Base-by-base conservation (phyloP, 2,888 invertebrate species). In the Plebejus anna region DNA sequence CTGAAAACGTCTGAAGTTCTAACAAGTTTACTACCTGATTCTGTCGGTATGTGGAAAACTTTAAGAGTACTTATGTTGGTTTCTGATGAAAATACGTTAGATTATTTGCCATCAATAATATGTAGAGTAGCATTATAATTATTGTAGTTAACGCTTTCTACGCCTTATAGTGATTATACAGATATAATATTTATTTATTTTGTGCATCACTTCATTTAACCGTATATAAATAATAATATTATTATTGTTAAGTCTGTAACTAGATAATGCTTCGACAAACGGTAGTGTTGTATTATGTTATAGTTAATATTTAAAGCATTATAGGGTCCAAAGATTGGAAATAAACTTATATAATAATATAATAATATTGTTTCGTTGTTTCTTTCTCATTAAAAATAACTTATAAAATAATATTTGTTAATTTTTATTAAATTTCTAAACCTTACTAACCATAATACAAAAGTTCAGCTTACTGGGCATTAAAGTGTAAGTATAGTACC, bases 251-350 rank as follows among this genome's bases (percentile, higher is more conserved):
- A 85, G 84, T 83, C 81, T 84, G 85, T 83, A 88, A 82, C 86
- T 87, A 89, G 88, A 81, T 87, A 84, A 82, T 82, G 79, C 85
- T 88, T 86, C 82, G 9, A 82, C 83, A 83, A 87, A 87, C 87
- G 85, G 89, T 90, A 87, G 94, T 95, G 94, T 95, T 91, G 91
- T 91, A 91, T 89, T 90, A 87, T 91, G 90, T 91, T 90, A 91
- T 92, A 89, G 89, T 90, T 94, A 95, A 95, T 94, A 95, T 95
- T 95, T 95, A 73, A 95, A 95, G 94, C 95, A 95, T 91, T 95
- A 95, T 95, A 95, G 95, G 95, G 95, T 95, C 95, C 95, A 95
- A 95, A 95, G 95, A 95, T 95, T 95, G 95, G 95, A 95, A 95
- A 95, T 95, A 95, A 95, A 95, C 92, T 94, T 95, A 95, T 95